Evolutionary conservation across 2,113 vertebrate species (phyloP).

Genomic region (Oceanodroma tethys): DNA sequence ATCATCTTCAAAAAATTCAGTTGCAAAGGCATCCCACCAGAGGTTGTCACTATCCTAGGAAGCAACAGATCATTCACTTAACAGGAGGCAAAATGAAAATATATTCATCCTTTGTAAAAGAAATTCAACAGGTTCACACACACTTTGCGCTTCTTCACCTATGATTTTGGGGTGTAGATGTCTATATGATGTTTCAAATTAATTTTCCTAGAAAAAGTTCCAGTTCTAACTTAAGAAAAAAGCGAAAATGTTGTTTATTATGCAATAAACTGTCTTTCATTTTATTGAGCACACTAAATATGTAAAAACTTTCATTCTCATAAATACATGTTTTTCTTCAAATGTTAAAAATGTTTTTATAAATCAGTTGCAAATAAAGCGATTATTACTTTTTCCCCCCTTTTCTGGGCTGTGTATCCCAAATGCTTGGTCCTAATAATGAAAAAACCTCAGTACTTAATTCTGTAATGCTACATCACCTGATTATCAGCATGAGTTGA

Average conservation of each 20-base stretch:
- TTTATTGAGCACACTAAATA: neutral
- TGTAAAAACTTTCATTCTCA: neutral
- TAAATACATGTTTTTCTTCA: neutral
- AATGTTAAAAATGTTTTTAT: neutral
- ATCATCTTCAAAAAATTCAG: constrained; percentile 99
- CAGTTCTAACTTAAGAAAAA: neutral
- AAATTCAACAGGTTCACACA: neutral
- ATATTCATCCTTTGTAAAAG: neutral
- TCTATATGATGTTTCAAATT: neutral
- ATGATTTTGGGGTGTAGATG: neutral
- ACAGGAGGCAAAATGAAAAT: constrained; percentile 26
- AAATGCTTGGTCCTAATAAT: neutral
- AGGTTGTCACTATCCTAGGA: constrained; percentile 97
- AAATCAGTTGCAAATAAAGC: neutral
- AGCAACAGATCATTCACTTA: constrained; percentile 69
- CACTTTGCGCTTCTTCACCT: neutral
- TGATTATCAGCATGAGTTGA: neutral
- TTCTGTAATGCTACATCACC: neutral
- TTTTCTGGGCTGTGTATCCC: neutral
- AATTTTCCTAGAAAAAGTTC: neutral
- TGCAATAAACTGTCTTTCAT: neutral
- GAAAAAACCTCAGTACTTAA: neutral
- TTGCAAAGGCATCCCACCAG: constrained; percentile 99
- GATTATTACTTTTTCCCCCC: neutral
- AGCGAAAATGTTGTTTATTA: neutral